Evolutionary conservation across 2,888 invertebrate species (phyloP), one percentile per base, ranked within the genome.

Genomic region (Melinaea menophilus): DNA sequence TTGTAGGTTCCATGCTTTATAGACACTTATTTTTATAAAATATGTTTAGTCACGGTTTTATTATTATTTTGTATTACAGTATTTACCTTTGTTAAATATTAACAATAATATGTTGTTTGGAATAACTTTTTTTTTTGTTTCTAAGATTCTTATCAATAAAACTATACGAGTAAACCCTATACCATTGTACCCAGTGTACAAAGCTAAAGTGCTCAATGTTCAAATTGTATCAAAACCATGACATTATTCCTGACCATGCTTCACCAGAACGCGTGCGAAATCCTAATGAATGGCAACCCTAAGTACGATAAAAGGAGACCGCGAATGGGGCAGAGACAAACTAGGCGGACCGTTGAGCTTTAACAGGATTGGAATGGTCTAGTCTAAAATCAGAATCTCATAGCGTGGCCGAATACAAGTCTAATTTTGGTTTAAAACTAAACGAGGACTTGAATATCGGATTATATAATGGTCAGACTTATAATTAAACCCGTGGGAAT

Each of bases 241-340:
- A 68, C 64, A 67, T 70, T 70, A 68, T 65, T 62, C 65, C 61
- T 54, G 61, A 62, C 66, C 68, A 65, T 66, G 59, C 62, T 59
- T 67, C 67, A 65, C 62, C 65, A 68, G 62, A 59, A 70, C 68
- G 66, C 65, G 64, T 62, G 62, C 65, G 66, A 69, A 69, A 72
- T 69, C 65, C 69, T 72, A 71, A 71, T 69, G 68, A 66, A 71
- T 69, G 71, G 71, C 63, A 69, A 60, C 71, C 69, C 64, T 67
- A 69, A 79, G 77, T 72, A 75, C 77, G 73, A 76, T 80, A 79
- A 80, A 84, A 79, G 79, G 76, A 75, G 72, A 82, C 83, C 82
- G 73, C 82, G 73, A 74, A 79, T 76, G 73, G 75, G 74, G 72
- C 67, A 65, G 63, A 71, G 67, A 66, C 65, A 73, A 70, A 71